These are phyloP conservation scores for Orgyia antiqua DNA, from an alignment of 2,888 invertebrate species.

Conservation along the genomic window DNA sequence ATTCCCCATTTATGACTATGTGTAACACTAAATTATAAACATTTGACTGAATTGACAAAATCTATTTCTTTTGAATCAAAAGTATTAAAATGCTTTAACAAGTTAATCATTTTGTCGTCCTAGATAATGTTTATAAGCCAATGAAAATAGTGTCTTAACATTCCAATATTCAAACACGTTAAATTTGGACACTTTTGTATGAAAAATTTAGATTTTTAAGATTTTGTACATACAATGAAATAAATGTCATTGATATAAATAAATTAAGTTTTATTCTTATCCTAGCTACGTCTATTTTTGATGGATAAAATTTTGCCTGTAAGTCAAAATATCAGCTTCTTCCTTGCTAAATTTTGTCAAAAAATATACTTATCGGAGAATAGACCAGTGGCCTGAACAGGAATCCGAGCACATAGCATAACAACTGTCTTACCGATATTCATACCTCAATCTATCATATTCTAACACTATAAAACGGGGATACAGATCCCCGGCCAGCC, in stretches of 20 bases:
- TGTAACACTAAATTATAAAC: constrained; percentile 18
- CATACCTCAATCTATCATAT: no score
- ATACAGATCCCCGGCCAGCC: no score
- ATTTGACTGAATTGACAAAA: constrained; percentile 23
- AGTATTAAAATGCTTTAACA: constrained; percentile 48
- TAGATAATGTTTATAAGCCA: constrained; percentile 62
- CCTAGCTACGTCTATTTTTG: neutral
- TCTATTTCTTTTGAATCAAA: constrained; percentile 32
- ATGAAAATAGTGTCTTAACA: constrained; percentile 75
- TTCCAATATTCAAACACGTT: constrained; percentile 72
- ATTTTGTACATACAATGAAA: constrained; percentile 78
- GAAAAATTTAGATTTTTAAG: constrained; percentile 71
- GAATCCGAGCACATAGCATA: no score
- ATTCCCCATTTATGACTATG: constrained; percentile 38
- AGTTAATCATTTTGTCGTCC: constrained; percentile 50
- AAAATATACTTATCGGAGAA: no score
- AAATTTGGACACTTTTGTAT: constrained; percentile 77
- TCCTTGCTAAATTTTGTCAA: no score
- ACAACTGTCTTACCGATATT: no score
- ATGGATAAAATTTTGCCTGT: neutral
- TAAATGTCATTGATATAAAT: constrained; percentile 74
- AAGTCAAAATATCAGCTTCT: no score
- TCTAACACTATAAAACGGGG: no score
- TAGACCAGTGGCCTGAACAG: no score
- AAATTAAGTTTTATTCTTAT: constrained; percentile 17